Evolutionary conservation across 2,113 vertebrate genomes (phyloP), one percentile per base, ranked within the genome.

Genomic region (Neoarius graeffei): DNA sequence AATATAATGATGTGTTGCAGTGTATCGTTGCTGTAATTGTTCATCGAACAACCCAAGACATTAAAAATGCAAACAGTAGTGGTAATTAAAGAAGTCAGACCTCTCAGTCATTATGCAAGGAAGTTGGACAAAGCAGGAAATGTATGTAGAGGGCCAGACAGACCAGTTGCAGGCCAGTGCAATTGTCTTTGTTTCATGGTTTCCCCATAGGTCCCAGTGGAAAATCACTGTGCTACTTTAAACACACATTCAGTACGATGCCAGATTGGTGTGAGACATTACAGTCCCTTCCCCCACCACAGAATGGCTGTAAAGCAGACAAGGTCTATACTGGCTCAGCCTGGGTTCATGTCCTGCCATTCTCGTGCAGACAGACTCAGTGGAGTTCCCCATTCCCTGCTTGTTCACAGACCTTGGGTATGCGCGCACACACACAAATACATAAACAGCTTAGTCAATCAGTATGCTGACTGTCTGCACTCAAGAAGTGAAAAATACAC

Each of bases 271-370:
- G 90, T 92, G 83, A 89, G 86, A 62, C 35, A 0, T 35, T 71
- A 6, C 11, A 56, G 62, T 50, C 89, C 91, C 91, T 67, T 90
- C 89, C 89, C 85, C 85, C 90, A 73, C 54, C 1, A 85, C 85
- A 90, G 91, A 89, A 89, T 89, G 86, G 88, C 91, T 92, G 93
- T 92, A 94, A 95, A 94, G 67, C 90, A 89, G 91, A 93, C 93
- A 89, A 91, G 91, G 93, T 93, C 94, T 94, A 95, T 92, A 94
- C 94, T 92, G 87, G 85, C 81, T 81, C 2, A 80, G 91, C 92
- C 57, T 93, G 89, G 92, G 89, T 91, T 92, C 90, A 90, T 89
- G 92, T 92, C 90, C 90, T 92, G 92, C 92, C 91, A 93, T 91
- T 94, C 91, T 90, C 86, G 87, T 89, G 91, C 89, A 93, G 91